Evolutionary conservation across 2,113 vertebrate species (phyloP).

Genomic region (Dolichallabes microphthalmus): DNA sequence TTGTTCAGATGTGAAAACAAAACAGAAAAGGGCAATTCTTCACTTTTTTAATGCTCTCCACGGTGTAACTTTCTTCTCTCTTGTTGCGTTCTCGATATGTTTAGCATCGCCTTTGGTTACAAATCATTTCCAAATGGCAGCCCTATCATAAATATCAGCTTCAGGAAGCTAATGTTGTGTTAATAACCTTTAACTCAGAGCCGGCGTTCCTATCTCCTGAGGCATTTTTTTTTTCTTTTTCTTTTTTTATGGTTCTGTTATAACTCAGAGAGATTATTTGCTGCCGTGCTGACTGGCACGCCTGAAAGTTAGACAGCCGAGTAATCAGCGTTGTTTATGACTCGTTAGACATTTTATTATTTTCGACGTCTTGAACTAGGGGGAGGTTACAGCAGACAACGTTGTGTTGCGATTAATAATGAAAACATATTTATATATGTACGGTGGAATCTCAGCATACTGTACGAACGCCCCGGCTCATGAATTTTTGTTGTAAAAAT

Average conservation of each 20-base stretch:
- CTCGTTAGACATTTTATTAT: background rate
- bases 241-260: background rate
- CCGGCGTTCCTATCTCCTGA: background rate
- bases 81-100: background rate
- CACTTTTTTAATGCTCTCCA: background rate
- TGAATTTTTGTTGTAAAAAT: no score
- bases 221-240: background rate
- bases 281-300: constrained; percentile 23
- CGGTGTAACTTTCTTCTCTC: background rate
- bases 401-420: background rate
- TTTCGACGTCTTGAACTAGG: background rate
- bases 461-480: no score
- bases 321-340: constrained; percentile 15
- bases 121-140: constrained; percentile 24
- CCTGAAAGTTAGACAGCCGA: constrained; percentile 15
- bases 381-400: background rate
- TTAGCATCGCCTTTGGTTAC: constrained; percentile 16
- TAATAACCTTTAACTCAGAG: constrained; percentile 34
- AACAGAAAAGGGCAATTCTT: background rate
- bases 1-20: background rate
- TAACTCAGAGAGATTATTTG: constrained; percentile 10
- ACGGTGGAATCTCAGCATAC: no score
- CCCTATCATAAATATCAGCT: constrained; percentile 24
- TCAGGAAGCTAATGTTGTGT: constrained; percentile 35
- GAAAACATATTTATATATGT: no score